These are phyloP conservation scores for Brenthis ino DNA, from an alignment of 2,888 invertebrate species.

Conservation along the genomic window DNA sequence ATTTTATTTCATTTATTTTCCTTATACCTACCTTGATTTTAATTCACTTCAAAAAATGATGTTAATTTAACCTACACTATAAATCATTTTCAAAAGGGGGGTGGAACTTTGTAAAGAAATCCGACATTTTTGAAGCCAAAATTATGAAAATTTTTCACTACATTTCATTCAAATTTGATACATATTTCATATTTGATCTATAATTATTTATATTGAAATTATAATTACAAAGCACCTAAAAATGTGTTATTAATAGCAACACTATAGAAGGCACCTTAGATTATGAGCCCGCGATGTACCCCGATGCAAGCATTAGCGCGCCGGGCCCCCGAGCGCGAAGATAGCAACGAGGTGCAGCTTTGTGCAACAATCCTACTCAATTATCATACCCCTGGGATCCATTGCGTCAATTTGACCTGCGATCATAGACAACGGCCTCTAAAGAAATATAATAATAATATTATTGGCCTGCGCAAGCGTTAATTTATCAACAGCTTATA, in stretches of 20 bases:
- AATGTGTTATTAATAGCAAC: conserved; percentile 15
- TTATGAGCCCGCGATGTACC: conserved; percentile 49
- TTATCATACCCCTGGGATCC: conserved; percentile 58
- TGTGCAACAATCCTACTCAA: conserved; percentile 51
- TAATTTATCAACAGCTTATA: background rate
- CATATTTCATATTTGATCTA: no score
- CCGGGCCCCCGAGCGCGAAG: conserved; percentile 57
- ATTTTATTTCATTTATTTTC: no score
- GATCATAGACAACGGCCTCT: conserved; percentile 32
- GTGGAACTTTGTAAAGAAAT: no score
- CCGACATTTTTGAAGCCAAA: no score
- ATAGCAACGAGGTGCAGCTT: conserved; percentile 51
- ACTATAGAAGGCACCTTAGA: conserved; percentile 48
- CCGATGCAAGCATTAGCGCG: conserved; percentile 58
- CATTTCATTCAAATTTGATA: no score
- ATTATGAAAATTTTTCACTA: no score
- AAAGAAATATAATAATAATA: conserved; percentile 18
- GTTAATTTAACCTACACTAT: no score
- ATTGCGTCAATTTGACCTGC: conserved; percentile 46
- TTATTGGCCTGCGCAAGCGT: background rate
- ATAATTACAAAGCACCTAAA: background rate
- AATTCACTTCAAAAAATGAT: no score
- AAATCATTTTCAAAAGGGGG: no score
- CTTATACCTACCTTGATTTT: no score
- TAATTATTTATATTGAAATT: no score